phyloP scores from a whole-genome alignment of 2,888 invertebrate genomes.

The Pachycephus smyrnensis region DNA sequence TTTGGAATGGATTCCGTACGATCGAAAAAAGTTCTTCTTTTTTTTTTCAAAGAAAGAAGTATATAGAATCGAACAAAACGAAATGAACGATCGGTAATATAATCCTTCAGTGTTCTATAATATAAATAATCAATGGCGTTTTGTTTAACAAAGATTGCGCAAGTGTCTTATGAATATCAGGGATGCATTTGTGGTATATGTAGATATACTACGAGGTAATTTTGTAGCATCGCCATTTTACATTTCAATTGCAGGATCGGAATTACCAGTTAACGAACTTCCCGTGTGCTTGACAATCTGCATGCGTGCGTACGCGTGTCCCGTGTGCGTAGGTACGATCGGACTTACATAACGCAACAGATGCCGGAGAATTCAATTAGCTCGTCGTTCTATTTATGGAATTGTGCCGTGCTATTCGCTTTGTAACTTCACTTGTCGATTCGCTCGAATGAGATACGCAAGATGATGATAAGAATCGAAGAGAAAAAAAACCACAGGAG shows the following conservation, averaged over 20 bases:
- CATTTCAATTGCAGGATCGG: neutral
- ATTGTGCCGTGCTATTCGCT: neutral
- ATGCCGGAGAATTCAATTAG: slow-evolving; percentile 15
- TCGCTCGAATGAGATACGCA: neutral
- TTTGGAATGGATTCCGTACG: neutral
- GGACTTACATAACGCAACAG: slow-evolving; percentile 7
- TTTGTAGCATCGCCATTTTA: neutral
- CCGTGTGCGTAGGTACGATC: neutral
- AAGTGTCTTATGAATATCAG: neutral
- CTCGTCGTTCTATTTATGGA: slow-evolving; percentile 17
- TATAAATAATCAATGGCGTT: neutral
- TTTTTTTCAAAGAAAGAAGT: neutral
- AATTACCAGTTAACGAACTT: neutral
- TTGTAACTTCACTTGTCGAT: neutral
- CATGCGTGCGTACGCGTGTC: neutral
- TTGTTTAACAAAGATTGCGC: neutral
- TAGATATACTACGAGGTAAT: neutral
- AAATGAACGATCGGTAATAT: neutral
- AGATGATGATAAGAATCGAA: neutral
- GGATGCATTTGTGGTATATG: neutral
- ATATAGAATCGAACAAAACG: neutral
- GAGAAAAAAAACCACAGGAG: neutral
- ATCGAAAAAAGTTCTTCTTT: neutral
- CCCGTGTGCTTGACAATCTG: neutral
- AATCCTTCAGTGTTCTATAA: neutral